Base-by-base conservation (phyloP, 2,888 invertebrate genomes). In the Hemaris fuciformis region DNA sequence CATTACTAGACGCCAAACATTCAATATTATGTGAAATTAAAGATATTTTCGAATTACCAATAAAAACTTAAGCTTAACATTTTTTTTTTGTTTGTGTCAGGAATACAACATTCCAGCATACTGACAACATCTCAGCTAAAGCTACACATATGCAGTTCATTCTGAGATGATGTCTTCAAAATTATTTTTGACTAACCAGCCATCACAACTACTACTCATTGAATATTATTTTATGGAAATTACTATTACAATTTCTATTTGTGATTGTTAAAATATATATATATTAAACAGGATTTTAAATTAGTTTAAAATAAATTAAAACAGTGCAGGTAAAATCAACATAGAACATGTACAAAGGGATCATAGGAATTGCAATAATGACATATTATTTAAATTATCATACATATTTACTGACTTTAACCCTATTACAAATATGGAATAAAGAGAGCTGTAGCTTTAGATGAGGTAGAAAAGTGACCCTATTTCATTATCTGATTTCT, bases 1-100 rank as follows among this genome's bases (percentile, higher is more conserved):
- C 75, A 72, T 83, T 79, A 74, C 74, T 80, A 82, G 82, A 84
- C 79, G 82, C 83, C 82, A 71, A 79, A 83, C 81, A 82, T 81
- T 79, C 69, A 74, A 69, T 73, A 74, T 71, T 71, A 75, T 70
- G 71, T 62, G 63, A 62, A 73, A 69, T 66, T 67, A 71, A 74
- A 64, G 61, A 71, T 72, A 78, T 68, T 71, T 74, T 72, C 66
- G 70, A 71, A 78, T 75, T 75, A 80, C 71, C 70, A 72, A 76
- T 71, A 72, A 75, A 73, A 70, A 79, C 60, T 73, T 75, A 72
- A 70, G 61, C 71, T 73, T 74, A 74, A 73, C 70, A 68, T 67
- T 68, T 61, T 68, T 46, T n/a, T 63, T 67, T 72, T 74, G 73
- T 70, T 64, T 67, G 73, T 74, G 73, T 70, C 74, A 75, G 73